Evolutionary conservation across 2,797 vertebrate species (phyloP).

Genomic region (Gobionotothen gibberifrons): DNA sequence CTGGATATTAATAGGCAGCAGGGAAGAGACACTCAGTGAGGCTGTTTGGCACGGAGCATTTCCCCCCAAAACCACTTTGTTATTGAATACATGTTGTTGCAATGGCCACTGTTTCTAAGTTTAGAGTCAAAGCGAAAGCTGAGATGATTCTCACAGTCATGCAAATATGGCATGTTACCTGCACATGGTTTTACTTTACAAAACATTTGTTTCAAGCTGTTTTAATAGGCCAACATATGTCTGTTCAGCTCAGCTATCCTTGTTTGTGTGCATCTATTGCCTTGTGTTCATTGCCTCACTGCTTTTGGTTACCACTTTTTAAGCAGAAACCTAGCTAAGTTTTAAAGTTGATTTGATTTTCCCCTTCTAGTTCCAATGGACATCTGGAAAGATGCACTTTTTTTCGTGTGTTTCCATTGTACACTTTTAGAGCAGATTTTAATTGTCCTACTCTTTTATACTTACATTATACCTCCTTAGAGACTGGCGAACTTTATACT

Average conservation of each 20-base stretch:
- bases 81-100: conserved; percentile 24
- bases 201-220: not conserved
- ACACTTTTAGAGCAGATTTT: conserved; percentile 27
- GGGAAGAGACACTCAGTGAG: conserved; percentile 16
- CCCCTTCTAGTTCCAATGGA: conserved; percentile 7
- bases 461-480: conserved; percentile 23
- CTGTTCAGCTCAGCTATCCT: not conserved
- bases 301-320: not conserved
- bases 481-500: conserved; percentile 21
- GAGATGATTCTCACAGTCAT: conserved; percentile 2
- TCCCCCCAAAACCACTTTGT: conserved; percentile 27
- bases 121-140: conserved; percentile 3
- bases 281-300: not conserved
- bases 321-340: not conserved
- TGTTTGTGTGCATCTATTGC: not conserved
- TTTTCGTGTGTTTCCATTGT: not conserved
- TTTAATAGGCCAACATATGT: conserved; percentile 1
- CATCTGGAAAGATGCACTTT: conserved; percentile 22
- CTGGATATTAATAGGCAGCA: conserved; percentile 27
- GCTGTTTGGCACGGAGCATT: conserved; percentile 30
- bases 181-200: not conserved
- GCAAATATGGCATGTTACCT: not conserved
- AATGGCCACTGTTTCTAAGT: conserved; percentile 11
- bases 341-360: not conserved
- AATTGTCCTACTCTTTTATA: conserved; percentile 11